phyloP scores from a whole-genome alignment of 2,888 invertebrate species.

The Tribolium freemani region DNA sequence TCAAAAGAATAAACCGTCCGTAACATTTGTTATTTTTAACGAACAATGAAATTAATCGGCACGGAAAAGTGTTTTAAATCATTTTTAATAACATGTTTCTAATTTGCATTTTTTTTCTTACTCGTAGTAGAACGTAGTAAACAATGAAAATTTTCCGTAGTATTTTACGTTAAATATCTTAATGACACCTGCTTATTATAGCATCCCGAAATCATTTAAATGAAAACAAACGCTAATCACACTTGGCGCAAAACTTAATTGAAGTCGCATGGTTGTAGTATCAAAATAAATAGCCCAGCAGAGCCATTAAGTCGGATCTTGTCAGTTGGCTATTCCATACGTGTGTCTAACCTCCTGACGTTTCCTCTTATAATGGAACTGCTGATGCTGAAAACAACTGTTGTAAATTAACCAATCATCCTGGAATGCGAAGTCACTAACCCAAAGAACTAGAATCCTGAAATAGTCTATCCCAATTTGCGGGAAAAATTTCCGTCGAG shows the following conservation, averaged over 20 bases:
- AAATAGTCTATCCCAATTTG: constrained; percentile 52
- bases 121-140: too few relatives aligned
- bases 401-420: constrained; percentile 55
- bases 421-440: constrained; percentile 56
- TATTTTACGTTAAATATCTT: constrained; percentile 5
- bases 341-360: constrained; percentile 13
- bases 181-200: constrained; percentile 6
- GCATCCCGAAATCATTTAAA: constrained; percentile 36
- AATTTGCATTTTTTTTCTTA: too few relatives aligned
- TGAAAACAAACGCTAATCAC: constrained; percentile 47
- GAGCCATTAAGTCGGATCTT: constrained; percentile 17
- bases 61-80: too few relatives aligned
- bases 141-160: background rate
- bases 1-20: background rate
- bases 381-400: constrained; percentile 49
- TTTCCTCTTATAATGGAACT: constrained; percentile 44
- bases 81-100: too few relatives aligned
- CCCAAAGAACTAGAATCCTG: constrained; percentile 53
- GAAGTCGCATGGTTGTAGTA: constrained; percentile 47
- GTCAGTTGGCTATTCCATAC: constrained; percentile 33
- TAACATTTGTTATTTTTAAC: background rate
- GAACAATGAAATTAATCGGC: background rate
- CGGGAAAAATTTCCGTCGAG: constrained; percentile 41
- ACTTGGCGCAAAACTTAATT: constrained; percentile 51
- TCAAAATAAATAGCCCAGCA: constrained; percentile 49